Conservation (phyloP, 2,113 vertebrate genomes). For the Delphinapterus leucas region DNA sequence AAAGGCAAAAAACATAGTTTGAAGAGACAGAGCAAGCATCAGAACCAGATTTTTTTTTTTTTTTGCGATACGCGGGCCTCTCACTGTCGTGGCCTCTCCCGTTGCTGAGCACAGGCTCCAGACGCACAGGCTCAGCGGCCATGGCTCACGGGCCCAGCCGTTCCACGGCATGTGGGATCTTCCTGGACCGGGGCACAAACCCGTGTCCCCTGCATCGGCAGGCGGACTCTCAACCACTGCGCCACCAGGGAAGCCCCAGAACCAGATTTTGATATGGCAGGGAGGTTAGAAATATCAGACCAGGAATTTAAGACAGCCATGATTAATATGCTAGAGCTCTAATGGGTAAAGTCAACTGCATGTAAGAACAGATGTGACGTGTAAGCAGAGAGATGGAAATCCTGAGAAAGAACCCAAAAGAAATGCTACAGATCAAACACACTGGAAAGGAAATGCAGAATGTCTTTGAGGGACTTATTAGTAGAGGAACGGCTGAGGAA, state of each 20-base stretch:
- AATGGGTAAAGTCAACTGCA: accelerated
- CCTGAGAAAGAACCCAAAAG: not conserved
- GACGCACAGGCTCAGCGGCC: no score
- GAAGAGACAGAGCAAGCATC: not conserved
- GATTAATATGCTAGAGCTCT: not conserved
- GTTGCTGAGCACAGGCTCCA: no score
- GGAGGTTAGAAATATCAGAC: not conserved
- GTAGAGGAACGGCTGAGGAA: not conserved
- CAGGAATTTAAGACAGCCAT: not conserved
- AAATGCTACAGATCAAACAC: not conserved
- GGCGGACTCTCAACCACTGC: no score
- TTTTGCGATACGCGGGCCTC: no score
- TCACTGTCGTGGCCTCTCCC: no score
- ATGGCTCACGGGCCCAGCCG: no score
- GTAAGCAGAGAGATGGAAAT: not conserved
- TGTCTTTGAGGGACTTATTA: not conserved
- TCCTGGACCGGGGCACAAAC: no score
- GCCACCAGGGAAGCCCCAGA: not conserved
- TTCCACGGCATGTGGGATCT: no score
- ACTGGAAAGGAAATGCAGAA: accelerated
- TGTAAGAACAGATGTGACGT: not conserved
- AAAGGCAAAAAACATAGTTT: not conserved
- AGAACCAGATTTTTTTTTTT: not conserved
- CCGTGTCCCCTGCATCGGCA: no score
- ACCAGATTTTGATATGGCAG: not conserved